Evolutionary conservation across 2,113 vertebrate genomes (phyloP).

Genomic region (Ophthalmolycus amberensis): DNA sequence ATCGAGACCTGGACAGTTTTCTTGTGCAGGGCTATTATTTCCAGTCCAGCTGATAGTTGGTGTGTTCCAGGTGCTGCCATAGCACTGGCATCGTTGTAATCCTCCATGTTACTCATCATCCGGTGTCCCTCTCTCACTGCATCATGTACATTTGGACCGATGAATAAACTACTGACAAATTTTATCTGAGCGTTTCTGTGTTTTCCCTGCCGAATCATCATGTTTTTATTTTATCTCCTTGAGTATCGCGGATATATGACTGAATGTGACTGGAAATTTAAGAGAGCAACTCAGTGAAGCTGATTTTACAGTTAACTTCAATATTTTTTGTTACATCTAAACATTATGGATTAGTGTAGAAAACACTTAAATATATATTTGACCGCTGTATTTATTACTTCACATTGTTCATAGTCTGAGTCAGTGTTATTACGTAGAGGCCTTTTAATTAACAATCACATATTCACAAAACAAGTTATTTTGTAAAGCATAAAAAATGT

Average conservation of each 20-base stretch:
- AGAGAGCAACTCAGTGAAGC: background rate
- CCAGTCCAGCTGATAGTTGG: conserved; percentile 75
- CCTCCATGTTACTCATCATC: conserved; percentile 75
- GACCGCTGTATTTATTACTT: background rate
- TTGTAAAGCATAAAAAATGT: no score
- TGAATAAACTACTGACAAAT: conserved; percentile 81
- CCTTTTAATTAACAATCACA: background rate
- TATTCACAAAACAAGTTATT: background rate
- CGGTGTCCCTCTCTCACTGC: conserved; percentile 80
- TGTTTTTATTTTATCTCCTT: background rate
- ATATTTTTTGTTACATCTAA: conserved; percentile 6
- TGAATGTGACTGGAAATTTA: background rate
- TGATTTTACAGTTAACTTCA: background rate
- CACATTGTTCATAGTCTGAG: background rate
- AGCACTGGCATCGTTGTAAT: conserved; percentile 74
- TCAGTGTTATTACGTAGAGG: background rate
- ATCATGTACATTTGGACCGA: conserved; percentile 82
- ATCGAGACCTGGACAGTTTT: conserved; percentile 69
- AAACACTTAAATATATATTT: background rate
- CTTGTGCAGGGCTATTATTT: conserved; percentile 71
- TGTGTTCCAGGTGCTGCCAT: conserved; percentile 79
- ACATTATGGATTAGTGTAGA: background rate
- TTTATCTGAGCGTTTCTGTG: conserved; percentile 62
- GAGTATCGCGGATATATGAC: background rate
- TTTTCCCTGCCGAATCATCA: conserved; percentile 17